A percentile compares a stretch with the other conserved stretches of the same genome.
Evolutionary conservation across 2,888 invertebrate species (phyloP).

Genomic region (Ormyrus pomaceus): DNA sequence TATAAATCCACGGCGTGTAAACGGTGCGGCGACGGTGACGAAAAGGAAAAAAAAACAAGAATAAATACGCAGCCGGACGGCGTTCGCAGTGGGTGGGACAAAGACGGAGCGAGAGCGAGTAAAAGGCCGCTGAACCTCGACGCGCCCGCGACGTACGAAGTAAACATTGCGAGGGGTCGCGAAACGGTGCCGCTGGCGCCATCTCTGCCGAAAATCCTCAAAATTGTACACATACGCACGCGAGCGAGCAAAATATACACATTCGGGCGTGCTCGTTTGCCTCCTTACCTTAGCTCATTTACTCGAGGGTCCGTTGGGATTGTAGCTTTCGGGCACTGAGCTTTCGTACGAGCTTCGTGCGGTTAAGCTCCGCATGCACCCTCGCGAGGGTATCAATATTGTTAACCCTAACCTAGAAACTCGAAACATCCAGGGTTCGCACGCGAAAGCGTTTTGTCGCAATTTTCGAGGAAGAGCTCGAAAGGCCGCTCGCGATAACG

Average conservation of each 20-base stretch:
- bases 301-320: no score
- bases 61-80: neutral
- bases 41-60: neutral
- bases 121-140: constrained; percentile 53
- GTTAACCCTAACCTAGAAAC: no score
- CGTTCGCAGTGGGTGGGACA: neutral
- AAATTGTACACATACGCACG: neutral
- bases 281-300: no score
- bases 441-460: no score
- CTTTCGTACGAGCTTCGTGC: no score
- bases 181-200: constrained; percentile 36
- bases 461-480: no score
- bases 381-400: no score
- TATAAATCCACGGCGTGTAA: constrained; percentile 10
- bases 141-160: constrained; percentile 31
- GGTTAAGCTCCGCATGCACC: no score
- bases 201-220: constrained; percentile 4
- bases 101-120: neutral
- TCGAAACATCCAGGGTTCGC: no score
- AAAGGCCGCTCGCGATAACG: no score
- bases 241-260: neutral
- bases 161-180: constrained; percentile 51
- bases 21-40: neutral
- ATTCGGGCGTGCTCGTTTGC: neutral
- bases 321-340: no score